Evolutionary conservation across 1,140 invertebrate species (phyloP).

Genomic region (Delia radicum): DNA sequence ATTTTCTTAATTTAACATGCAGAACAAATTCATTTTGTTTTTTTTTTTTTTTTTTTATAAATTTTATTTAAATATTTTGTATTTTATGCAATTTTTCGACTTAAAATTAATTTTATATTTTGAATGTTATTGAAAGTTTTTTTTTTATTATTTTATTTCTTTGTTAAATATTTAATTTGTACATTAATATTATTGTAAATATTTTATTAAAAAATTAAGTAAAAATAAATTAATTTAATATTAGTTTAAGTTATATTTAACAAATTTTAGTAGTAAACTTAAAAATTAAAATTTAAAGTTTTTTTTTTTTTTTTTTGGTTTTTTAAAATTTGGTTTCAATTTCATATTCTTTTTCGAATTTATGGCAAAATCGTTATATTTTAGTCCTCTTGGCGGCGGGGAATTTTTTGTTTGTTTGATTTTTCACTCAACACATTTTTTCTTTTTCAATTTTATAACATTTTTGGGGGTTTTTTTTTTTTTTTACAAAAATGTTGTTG

Average conservation of each 20-base stretch:
- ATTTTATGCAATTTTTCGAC: background rate
- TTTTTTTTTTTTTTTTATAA: background rate
- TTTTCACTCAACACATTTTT: conserved; percentile 8
- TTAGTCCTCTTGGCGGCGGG: conserved; percentile 7
- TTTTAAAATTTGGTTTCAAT: background rate
- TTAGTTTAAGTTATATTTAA: background rate
- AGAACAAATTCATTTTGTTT: background rate
- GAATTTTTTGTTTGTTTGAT: background rate
- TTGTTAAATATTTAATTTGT: conserved; percentile 17
- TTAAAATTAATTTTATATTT: background rate
- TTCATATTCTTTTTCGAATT: background rate
- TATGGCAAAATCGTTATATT: background rate
- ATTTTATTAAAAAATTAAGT: background rate
- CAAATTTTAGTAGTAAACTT: too few species aligned
- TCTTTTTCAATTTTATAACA: background rate
- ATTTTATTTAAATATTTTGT: conserved; percentile 3
- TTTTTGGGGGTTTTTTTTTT: too few species aligned
- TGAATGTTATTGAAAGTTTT: background rate
- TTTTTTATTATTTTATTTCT: background rate
- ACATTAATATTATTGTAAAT: conserved; percentile 13
- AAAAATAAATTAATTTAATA: background rate
- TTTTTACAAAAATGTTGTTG: conserved; percentile 10
- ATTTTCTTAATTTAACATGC: conserved; percentile 11
- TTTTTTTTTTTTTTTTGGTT: background rate
- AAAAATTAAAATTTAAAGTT: background rate